These are phyloP conservation scores for Galaxea fascicularis DNA, from an alignment of 92 coral and sea anemone genomes.

Conservation along the genomic window DNA sequence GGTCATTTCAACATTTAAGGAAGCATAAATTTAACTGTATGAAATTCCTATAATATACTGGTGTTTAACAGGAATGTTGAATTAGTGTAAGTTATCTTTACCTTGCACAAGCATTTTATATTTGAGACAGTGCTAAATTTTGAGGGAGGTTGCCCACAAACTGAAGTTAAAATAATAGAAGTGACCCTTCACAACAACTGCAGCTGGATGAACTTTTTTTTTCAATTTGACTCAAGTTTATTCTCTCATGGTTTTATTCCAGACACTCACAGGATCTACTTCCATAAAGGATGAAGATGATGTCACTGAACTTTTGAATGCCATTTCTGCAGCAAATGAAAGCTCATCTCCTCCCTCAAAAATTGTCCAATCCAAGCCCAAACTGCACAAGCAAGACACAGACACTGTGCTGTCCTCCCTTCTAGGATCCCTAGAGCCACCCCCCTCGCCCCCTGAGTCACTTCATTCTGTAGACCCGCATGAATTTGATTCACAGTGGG, in stretches of 20 bases:
- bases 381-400: conserved; percentile 72
- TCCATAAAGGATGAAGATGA: conserved; percentile 79
- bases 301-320: conserved; percentile 75
- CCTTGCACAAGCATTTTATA: too few species aligned
- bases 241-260: not conserved
- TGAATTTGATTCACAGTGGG: conserved; percentile 61
- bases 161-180: too few species aligned
- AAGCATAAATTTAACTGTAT: too few species aligned
- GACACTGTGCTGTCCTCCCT: conserved; percentile 80
- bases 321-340: conserved; percentile 61
- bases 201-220: too few species aligned
- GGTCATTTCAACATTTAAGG: too few species aligned
- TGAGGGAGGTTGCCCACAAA: too few species aligned
- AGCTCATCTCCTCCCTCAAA: conserved; percentile 40
- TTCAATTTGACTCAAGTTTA: too few species aligned
- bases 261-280: conserved; percentile 74
- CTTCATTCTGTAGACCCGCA: conserved; percentile 46
- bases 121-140: too few species aligned
- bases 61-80: too few species aligned
- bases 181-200: too few species aligned
- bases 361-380: conserved; percentile 57
- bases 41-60: too few species aligned
- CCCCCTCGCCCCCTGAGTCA: conserved; percentile 57
- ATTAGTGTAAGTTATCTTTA: too few species aligned
- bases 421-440: conserved; percentile 64